phyloP scores from a whole-genome alignment of 2,888 invertebrate species.

The Tenodera sinensis region DNA sequence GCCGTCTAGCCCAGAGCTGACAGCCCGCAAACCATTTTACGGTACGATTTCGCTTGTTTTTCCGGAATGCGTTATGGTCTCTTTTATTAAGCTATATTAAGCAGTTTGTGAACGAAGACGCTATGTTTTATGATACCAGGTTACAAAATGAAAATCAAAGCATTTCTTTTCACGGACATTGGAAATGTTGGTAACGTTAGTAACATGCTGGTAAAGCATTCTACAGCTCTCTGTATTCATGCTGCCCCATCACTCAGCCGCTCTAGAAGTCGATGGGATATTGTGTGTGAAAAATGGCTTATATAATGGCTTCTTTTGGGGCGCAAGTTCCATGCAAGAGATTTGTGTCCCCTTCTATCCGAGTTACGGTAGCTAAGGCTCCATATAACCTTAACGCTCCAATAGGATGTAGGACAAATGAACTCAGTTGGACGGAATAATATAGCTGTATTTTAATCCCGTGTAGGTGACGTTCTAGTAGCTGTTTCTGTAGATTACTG shows the following conservation, averaged over 20 bases:
- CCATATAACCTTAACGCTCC: not conserved
- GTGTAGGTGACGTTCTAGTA: too few species aligned
- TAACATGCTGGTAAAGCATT: not conserved
- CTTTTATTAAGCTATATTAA: too few species aligned
- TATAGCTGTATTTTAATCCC: not conserved
- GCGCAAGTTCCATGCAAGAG: not conserved
- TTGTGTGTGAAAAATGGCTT: not conserved
- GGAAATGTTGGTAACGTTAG: not conserved
- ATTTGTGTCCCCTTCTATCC: not conserved
- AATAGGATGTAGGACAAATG: not conserved
- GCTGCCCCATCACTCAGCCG: not conserved
- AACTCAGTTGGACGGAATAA: not conserved
- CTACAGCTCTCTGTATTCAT: not conserved
- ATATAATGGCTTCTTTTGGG: not conserved
- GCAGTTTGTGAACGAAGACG: too few species aligned
- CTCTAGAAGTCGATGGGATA: not conserved
- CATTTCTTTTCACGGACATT: too few species aligned
- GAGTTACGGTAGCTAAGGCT: not conserved
- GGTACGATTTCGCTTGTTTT: too few species aligned
- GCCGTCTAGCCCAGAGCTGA: too few species aligned
- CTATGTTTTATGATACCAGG: too few species aligned
- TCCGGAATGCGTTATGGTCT: too few species aligned
- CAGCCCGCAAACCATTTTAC: too few species aligned
- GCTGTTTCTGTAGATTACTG: too few species aligned
- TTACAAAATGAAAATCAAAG: too few species aligned